Evolutionary conservation across 2,888 invertebrate species (phyloP), one percentile per base, ranked within the genome.

Genomic region (Diplolepis rosae): DNA sequence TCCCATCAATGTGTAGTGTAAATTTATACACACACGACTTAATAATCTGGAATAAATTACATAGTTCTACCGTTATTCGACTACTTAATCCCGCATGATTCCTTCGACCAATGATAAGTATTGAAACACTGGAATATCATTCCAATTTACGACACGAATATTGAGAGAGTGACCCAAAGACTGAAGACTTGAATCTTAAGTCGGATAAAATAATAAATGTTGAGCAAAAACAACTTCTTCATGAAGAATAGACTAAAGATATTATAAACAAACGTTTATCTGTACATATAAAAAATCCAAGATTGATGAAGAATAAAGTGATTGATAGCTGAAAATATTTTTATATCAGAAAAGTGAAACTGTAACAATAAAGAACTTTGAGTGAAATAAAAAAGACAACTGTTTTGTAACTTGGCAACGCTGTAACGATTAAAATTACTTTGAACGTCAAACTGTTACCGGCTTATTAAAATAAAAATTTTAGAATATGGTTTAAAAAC

Each of bases 41-140:
- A 32, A 45, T 70, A 32, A 52, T 45, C 9, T 32, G 30, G 73
- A 67, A 73, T 73, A 73, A 70, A 70, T 70, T 73, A 68, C 11
- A 68, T 15, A n/a, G 65, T 30, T 50, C 56, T 68, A 68, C 73
- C 68, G 70, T 70, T 70, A 73, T 65, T 56, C 52, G 28, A 51
- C 68, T 71, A 68, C 32, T 68, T 65, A 68, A 18, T 69, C 70
- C 65, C 68, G 27, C 66, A 45, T 48, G 5, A n/a, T 45, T 30
- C 27, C 65, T 27, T 30, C n/a, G 65, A 27, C 42, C 66, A 66
- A 66, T 42, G 24, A 15, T 11, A 30, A 30, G 27, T 18, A 11
- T 66, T 15, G 11, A 45, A 32, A 66, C 28, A 48, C 18, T 11
- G 22, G 18, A 32, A 66, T 50, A 48, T 65, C n/a, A 27, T 30